phyloP scores from a whole-genome alignment of 2,797 vertebrate species.

The Hydrolagus colliei region DNA sequence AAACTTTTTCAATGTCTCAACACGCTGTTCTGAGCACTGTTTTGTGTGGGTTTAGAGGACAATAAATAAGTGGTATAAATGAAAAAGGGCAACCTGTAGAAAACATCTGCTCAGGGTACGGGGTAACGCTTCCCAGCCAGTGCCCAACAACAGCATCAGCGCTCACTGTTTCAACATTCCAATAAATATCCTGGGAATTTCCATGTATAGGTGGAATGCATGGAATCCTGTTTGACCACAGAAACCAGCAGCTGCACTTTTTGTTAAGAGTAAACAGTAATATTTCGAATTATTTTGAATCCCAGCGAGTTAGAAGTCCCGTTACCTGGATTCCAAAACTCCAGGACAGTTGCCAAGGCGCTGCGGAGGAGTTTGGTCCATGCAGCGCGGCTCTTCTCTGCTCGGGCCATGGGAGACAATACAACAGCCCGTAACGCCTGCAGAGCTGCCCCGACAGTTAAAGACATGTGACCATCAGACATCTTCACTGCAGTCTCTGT shows the following conservation, averaged over 20 bases:
- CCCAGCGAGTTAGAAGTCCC: constrained; percentile 6
- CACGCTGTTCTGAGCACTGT: too few relatives aligned
- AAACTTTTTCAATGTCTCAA: neutral
- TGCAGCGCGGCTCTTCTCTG: constrained; percentile 72
- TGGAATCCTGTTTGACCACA: neutral
- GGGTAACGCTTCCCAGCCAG: neutral
- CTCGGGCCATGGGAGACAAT: constrained; percentile 76
- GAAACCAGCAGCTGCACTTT: neutral
- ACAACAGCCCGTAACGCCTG: constrained; percentile 73
- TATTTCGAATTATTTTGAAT: neutral
- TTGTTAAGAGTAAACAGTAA: neutral
- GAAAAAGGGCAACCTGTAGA: neutral
- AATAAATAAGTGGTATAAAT: neutral
- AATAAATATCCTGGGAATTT: neutral
- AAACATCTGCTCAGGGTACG: neutral
- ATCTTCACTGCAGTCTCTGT: constrained; percentile 64
- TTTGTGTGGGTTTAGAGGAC: too few relatives aligned
- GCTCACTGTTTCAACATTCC: neutral
- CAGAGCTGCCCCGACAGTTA: constrained; percentile 60
- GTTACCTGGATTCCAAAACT: constrained; percentile 68
- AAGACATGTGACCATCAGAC: constrained; percentile 47
- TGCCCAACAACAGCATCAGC: neutral
- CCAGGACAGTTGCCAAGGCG: constrained; percentile 68
- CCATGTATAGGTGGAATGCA: neutral
- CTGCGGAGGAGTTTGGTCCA: constrained; percentile 74